Percentiles rank a stretch among this genome's conserved stretches.
phyloP scores from a whole-genome alignment of 2,888 invertebrate species.

The Macrosiphum euphorbiae region DNA sequence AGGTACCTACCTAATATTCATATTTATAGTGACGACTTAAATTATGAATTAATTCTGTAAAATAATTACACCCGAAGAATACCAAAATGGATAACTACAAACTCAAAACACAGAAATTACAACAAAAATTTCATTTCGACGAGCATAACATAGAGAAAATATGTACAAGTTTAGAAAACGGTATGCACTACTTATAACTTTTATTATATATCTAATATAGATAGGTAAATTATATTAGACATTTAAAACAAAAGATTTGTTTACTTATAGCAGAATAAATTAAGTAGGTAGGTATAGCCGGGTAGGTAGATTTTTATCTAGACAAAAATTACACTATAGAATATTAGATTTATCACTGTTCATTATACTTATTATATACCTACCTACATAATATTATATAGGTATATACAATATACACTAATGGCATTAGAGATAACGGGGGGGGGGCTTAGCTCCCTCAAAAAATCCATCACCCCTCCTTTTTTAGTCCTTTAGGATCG shows the following conservation, averaged over 20 bases:
- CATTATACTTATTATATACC: neutral
- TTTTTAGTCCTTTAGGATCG: too few relatives aligned
- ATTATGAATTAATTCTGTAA: neutral
- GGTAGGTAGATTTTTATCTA: neutral
- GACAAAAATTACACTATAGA: too few relatives aligned
- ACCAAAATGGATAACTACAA: conserved; percentile 17
- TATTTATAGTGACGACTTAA: neutral
- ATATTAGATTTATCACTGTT: neutral
- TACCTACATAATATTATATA: too few relatives aligned
- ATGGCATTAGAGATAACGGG: too few relatives aligned
- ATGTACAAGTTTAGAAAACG: conserved; percentile 37
- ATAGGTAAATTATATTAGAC: neutral
- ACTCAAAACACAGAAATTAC: neutral
- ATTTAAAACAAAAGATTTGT: neutral
- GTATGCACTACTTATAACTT: neutral
- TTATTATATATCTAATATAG: neutral
- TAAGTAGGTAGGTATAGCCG: neutral
- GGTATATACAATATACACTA: too few relatives aligned
- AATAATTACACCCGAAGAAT: neutral
- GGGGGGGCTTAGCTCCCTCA: too few relatives aligned
- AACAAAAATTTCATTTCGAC: conserved; percentile 46
- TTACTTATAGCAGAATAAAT: neutral
- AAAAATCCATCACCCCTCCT: too few relatives aligned
- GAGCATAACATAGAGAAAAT: conserved; percentile 36
- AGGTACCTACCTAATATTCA: neutral